Conservation (phyloP, 2,888 invertebrate species). For the Coelinius sp. region DNA sequence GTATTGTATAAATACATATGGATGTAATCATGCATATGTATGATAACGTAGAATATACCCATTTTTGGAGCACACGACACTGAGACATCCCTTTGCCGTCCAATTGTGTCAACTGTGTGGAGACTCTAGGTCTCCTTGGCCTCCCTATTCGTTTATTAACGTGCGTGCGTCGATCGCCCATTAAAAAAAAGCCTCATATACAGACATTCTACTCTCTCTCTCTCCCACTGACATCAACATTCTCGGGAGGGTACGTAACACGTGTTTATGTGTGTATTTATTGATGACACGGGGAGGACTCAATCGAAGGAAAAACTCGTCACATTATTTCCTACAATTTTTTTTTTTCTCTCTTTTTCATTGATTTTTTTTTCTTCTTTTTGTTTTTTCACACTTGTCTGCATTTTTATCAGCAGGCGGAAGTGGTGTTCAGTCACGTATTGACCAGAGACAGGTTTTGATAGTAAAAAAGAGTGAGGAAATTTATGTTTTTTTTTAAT, state of each 20-base stretch:
- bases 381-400: conserved; percentile 6
- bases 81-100: conserved; percentile 10
- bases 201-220: not conserved
- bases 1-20: conserved; percentile 20
- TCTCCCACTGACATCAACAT: not conserved
- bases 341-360: not conserved
- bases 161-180: conserved; percentile 31
- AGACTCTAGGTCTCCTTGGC: conserved; percentile 39
- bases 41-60: conserved; percentile 5
- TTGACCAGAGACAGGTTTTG: not conserved
- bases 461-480: not conserved
- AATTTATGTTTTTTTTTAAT: not conserved
- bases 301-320: conserved; percentile 19
- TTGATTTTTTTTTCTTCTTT: too few species aligned
- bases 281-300: not conserved
- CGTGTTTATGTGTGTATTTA: not conserved
- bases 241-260: too few species aligned
- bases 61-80: conserved; percentile 18
- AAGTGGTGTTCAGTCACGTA: not conserved
- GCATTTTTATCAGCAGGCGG: conserved; percentile 15
- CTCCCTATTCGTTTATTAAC: conserved; percentile 33
- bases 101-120: conserved; percentile 13
- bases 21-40: conserved; percentile 28
- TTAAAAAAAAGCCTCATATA: not conserved
- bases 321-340: not conserved